These are phyloP conservation scores for Amphiura filiformis DNA, from an alignment of 35 echinoderm and acorn worm species.

Conservation along the genomic window DNA sequence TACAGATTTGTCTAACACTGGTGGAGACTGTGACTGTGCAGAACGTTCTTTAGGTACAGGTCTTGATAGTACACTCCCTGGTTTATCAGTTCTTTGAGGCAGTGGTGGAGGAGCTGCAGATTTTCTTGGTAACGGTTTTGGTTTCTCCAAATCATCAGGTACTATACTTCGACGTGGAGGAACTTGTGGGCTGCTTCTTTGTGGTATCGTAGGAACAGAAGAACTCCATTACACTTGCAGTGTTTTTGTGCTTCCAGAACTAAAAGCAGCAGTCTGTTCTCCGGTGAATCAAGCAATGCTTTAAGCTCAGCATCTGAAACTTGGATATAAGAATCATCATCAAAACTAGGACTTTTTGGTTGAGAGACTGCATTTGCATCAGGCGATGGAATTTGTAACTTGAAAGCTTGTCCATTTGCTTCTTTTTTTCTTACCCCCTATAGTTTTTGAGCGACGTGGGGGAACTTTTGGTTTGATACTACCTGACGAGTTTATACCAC, in stretches of 20 bases:
- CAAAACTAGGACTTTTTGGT: constrained; percentile 18
- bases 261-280: too few relatives aligned
- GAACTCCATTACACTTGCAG: too few relatives aligned
- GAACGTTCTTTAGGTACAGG: neutral
- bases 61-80: neutral
- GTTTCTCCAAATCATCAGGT: neutral
- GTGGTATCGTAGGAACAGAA: neutral
- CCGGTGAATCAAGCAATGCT: neutral
- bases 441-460: neutral
- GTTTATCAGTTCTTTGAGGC: neutral
- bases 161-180: neutral
- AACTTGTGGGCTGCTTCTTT: neutral
- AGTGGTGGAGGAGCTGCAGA: neutral
- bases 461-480: neutral
- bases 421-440: neutral
- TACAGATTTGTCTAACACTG: neutral
- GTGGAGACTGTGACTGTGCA: neutral
- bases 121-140: constrained; percentile 6
- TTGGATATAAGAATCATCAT: constrained; percentile 26
- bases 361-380: neutral
- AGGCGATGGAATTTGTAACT: neutral
- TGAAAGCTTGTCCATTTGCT: constrained; percentile 3
- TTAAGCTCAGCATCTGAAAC: neutral
- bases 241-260: neutral
- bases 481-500: neutral